Percentiles rank a stretch among this genome's conserved stretches.
Conservation (phyloP, 2,888 invertebrate species). For the Eristalinus sepulchralis region DNA sequence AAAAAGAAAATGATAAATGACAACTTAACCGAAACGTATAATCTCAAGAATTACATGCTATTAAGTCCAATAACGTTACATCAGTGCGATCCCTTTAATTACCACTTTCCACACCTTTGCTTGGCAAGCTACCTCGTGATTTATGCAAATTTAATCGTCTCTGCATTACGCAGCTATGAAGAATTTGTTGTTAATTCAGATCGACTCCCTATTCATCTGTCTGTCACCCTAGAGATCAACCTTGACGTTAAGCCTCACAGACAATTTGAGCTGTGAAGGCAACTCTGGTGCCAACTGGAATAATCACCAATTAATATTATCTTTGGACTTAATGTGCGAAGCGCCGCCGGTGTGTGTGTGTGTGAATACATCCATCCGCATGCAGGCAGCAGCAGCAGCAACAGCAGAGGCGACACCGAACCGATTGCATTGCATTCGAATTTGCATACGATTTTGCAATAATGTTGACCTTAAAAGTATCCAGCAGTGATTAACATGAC, state of each 20-base stretch:
- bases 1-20: not conserved
- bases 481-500: constrained; percentile 40
- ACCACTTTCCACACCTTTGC: not conserved
- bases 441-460: constrained; percentile 50
- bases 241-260: not conserved
- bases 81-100: not conserved
- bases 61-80: not conserved
- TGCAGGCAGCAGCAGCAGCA: not conserved
- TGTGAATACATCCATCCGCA: not conserved
- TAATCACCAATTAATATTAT: constrained; percentile 37
- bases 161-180: not conserved
- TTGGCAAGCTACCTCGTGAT: not conserved
- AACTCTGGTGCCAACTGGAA: not conserved
- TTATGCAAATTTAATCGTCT: not conserved
- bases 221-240: not conserved
- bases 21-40: not conserved
- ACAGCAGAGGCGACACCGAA: not conserved
- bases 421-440: constrained; percentile 40
- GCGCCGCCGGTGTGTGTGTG: not conserved
- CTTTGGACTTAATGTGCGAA: constrained; percentile 19
- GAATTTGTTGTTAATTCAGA: not conserved
- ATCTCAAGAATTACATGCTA: not conserved
- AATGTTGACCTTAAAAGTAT: constrained; percentile 45
- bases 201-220: not conserved
- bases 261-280: not conserved